Base-by-base conservation (phyloP, 2,797 vertebrate genomes). In the Chelidonichthys spinosus region DNA sequence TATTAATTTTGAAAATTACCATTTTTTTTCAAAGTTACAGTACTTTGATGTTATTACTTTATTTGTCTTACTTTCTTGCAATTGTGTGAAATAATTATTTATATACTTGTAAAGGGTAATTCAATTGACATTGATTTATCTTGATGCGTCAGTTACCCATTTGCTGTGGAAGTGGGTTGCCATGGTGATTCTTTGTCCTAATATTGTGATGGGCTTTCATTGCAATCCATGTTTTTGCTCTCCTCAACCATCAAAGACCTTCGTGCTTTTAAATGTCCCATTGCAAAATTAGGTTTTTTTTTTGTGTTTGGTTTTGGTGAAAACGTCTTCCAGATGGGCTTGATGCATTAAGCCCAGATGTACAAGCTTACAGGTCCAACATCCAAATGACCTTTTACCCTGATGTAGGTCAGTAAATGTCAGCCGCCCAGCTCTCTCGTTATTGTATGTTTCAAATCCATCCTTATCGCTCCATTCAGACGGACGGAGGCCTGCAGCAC, bases 311-410 rank as follows among this genome's bases (percentile, higher is more conserved):
- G 55, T 88, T 84, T 36, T 69, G 53, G 69, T 85, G 33, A 71
- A 77, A 90, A 91, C 73, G 50, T 79, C 65, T 69, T 87, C 78
- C 88, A 87, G 76, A 86, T 92, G 81, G 82, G 36, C 52, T 76
- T 76, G 60, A 78, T 86, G 78, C 75, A 81, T 81, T 83, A 79
- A 74, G 67, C 67, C 78, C 81, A 90, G 87, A 87, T 88, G 85
- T 83, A 60, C 75, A 60, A 75, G 80, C 85, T 84, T 83, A 82
- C 62, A 88, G 81, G 46, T 82, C 80, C 69, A 81, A 74, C 64
- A 70, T 85, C 52, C 63, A 75, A 53, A 72, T 83, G 68, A 89
- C 86, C 79, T 86, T 87, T 88, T 69, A 83, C 78, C 74, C 60
- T 33, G 18, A 62, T 78, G 55, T 74, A 70, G 79, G 82, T 84